phyloP scores from a whole-genome alignment of 2,888 invertebrate species.

The Gymnocheta viridis region DNA sequence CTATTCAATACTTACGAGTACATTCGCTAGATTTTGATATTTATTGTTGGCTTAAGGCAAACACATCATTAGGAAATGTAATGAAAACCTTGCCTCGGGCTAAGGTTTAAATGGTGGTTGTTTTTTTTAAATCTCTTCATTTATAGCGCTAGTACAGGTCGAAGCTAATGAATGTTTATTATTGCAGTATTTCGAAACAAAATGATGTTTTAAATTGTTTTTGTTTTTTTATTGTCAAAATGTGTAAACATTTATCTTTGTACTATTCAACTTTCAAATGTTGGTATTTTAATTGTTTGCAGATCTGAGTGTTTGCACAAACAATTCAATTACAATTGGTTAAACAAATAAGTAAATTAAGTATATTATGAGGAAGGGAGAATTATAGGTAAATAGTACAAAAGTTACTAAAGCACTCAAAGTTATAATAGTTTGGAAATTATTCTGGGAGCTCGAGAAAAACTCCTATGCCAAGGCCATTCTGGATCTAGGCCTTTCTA shows the following conservation, averaged over 20 bases:
- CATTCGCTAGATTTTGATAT: constrained; percentile 28
- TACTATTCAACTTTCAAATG: neutral
- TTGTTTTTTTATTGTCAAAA: constrained; percentile 39
- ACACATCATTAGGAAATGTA: constrained; percentile 36
- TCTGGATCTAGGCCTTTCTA: too few species aligned
- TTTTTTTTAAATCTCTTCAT: neutral
- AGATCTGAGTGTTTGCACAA: constrained; percentile 23
- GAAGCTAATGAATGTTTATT: constrained; percentile 54
- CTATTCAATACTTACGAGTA: constrained; percentile 29
- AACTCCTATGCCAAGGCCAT: too few species aligned
- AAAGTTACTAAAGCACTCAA: too few species aligned
- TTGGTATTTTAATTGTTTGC: constrained; percentile 28
- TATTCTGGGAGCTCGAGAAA: neutral
- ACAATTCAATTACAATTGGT: constrained; percentile 31
- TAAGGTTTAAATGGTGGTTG: constrained; percentile 62
- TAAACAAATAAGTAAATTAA: neutral
- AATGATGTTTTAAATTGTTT: constrained; percentile 34
- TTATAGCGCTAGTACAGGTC: neutral
- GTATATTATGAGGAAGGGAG: neutral
- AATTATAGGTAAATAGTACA: neutral
- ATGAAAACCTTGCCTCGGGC: constrained; percentile 41
- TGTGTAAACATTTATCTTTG: constrained; percentile 50
- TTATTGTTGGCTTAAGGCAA: constrained; percentile 46
- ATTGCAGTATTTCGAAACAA: constrained; percentile 44
- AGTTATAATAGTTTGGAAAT: too few species aligned